Evolutionary conservation across 2,113 vertebrate genomes (phyloP), one percentile per base, ranked within the genome.

Genomic region (Phylloscopus trochiloides): DNA sequence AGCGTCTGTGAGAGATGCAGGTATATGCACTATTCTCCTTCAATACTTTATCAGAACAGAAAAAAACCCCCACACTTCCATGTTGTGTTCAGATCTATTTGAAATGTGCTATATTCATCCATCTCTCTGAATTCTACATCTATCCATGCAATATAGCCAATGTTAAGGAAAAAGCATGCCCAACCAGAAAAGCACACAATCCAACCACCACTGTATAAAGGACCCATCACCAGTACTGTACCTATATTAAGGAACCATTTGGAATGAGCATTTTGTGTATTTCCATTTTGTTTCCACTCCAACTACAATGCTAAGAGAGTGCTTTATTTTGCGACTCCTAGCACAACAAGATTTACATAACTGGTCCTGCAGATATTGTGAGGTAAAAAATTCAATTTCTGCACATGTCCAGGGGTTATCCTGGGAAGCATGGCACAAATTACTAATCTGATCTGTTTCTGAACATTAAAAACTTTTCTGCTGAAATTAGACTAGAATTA

Each of bases 111-210:
- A 71, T 42, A 73, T 93, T 77, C 36, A 96, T 91, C 77, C 82
- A 70, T 82, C 77, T 80, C 77, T 95, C 79, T 92, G 80, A 92
- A 77, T 57, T 94, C 63, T 89, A 32, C 62, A 84, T 88, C 86
- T 90, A 92, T 73, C 94, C 98, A 98, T 98, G 98, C 98, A 86
- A 83, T 65, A 93, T 36, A 94, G 85, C 66, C 95, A 97, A 63
- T n/a, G 34, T 94, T 95, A 96, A 90, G 92, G 91, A 89, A 91
- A 96, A 96, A 95, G 96, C 98, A 98, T 98, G 98, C 98, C 97
- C 96, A 90, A 97, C 54, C 82, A 82, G 70, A 52, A 92, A 96
- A 96, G 79, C 84, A 97, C 61, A 92, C 96, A 96, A 78, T 95
- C 96, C 97, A 97, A 94, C 74, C 97, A 98, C 97, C 96, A 95